A percentile compares a stretch with the other conserved stretches of the same genome.
Evolutionary conservation across 2,797 vertebrate genomes (phyloP).

Genomic region (Lithobates pipiens): DNA sequence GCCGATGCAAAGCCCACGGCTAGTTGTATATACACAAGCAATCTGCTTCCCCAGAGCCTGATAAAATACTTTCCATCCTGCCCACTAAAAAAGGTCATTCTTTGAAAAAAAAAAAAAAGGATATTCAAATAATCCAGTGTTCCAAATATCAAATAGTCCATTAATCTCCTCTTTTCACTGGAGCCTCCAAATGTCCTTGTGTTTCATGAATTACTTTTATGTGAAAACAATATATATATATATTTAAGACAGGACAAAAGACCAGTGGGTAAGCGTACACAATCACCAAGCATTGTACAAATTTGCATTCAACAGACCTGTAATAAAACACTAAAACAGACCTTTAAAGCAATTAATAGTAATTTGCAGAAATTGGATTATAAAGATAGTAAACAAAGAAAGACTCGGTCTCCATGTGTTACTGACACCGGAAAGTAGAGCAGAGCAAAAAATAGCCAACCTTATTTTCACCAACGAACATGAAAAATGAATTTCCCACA

Average conservation of each 20-base stretch:
- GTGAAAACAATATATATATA: neutral
- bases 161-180: constrained; percentile 9
- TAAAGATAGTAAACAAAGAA: neutral
- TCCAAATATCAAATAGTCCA: constrained; percentile 13
- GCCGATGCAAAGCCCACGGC: too few species aligned
- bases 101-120: too few species aligned
- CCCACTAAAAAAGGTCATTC: too few species aligned
- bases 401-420: neutral
- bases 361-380: neutral
- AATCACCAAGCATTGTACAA: neutral
- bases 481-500: constrained; percentile 10
- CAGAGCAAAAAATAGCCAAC: neutral
- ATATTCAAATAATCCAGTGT: neutral
- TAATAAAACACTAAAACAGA: neutral
- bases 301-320: constrained; percentile 12
- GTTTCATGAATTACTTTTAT: neutral
- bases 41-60: too few species aligned
- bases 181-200: constrained; percentile 19
- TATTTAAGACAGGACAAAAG: constrained; percentile 3
- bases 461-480: neutral
- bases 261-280: neutral
- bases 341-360: constrained; percentile 9
- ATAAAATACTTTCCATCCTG: neutral
- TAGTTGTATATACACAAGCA: too few species aligned
- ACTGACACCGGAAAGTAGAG: neutral